phyloP scores from a whole-genome alignment of 2,113 vertebrate species.

The Butorides virescens region DNA sequence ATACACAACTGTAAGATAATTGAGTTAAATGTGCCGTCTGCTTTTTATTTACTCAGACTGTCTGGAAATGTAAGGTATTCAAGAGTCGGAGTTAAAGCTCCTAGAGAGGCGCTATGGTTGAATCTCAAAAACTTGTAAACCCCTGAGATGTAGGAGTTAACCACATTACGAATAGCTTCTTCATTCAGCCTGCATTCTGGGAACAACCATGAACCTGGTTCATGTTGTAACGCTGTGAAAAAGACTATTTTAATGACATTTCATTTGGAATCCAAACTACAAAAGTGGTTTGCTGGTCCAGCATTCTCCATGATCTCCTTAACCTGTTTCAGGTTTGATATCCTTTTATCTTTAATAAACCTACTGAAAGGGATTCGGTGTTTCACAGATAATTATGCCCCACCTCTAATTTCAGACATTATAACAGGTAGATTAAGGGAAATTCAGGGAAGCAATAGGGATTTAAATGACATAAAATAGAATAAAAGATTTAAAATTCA shows the following conservation, averaged over 20 bases:
- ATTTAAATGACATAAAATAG: slow-evolving; percentile 49
- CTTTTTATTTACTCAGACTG: background rate
- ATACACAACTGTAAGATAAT: background rate
- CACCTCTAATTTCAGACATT: slow-evolving; percentile 33
- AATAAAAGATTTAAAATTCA: slow-evolving; percentile 49
- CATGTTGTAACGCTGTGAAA: background rate
- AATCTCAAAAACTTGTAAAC: background rate
- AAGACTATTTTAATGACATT: slow-evolving; percentile 1
- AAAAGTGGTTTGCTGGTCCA: slow-evolving; percentile 2
- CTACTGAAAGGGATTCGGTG: background rate
- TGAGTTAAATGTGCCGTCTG: background rate
- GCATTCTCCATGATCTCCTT: background rate
- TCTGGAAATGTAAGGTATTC: background rate
- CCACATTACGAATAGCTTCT: background rate
- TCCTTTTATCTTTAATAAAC: slow-evolving; percentile 39
- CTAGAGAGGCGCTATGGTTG: background rate
- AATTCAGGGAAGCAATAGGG: slow-evolving; percentile 32
- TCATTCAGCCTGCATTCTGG: background rate
- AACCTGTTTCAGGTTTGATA: slow-evolving; percentile 13
- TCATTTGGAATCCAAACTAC: slow-evolving; percentile 2
- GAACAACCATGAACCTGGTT: background rate
- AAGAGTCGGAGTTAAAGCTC: background rate
- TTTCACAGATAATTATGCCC: slow-evolving; percentile 33
- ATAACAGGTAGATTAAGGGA: background rate
- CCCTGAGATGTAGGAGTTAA: background rate